A percentile compares a stretch with the other conserved stretches of the same genome.
phyloP scores from a whole-genome alignment of 2,888 invertebrate species.

The Acrobasis repandana region DNA sequence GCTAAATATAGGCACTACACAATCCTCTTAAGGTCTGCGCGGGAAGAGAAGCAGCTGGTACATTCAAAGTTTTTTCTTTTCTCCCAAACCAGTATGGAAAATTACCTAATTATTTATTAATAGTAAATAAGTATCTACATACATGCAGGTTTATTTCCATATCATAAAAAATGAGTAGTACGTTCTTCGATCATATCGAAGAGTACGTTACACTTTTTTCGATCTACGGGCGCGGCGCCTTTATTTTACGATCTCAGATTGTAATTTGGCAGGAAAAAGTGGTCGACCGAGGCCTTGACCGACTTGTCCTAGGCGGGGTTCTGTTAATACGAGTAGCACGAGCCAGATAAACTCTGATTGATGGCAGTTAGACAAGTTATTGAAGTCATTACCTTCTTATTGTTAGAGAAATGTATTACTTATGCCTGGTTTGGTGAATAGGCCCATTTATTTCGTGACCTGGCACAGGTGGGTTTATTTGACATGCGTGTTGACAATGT shows the following conservation, averaged over 20 bases:
- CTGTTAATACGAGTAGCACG: conserved; percentile 33
- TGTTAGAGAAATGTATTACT: conserved; percentile 25
- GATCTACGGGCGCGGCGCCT: neutral
- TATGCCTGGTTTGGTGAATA: conserved; percentile 16
- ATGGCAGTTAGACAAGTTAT: conserved; percentile 29
- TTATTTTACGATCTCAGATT: conserved; percentile 3
- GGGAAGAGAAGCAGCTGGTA: too few relatives aligned
- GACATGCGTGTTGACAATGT: conserved; percentile 1
- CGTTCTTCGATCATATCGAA: too few relatives aligned
- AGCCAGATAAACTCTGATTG: conserved; percentile 31
- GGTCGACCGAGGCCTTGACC: conserved; percentile 66
- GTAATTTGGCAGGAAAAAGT: conserved; percentile 29
- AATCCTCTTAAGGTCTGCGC: too few relatives aligned
- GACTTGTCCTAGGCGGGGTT: conserved; percentile 54
- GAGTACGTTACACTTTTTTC: too few relatives aligned
- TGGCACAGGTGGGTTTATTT: neutral
- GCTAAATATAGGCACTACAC: too few relatives aligned
- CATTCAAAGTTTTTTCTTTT: too few relatives aligned
- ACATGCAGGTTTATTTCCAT: too few relatives aligned
- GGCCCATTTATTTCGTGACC: conserved; percentile 10
- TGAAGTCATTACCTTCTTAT: conserved; percentile 32
- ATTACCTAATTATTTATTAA: too few relatives aligned
- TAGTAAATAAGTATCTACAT: too few relatives aligned
- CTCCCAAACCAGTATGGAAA: too few relatives aligned
- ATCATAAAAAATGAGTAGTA: too few relatives aligned